Base-by-base conservation (phyloP, 2,797 vertebrate genomes). In the Naso thynnoides region DNA sequence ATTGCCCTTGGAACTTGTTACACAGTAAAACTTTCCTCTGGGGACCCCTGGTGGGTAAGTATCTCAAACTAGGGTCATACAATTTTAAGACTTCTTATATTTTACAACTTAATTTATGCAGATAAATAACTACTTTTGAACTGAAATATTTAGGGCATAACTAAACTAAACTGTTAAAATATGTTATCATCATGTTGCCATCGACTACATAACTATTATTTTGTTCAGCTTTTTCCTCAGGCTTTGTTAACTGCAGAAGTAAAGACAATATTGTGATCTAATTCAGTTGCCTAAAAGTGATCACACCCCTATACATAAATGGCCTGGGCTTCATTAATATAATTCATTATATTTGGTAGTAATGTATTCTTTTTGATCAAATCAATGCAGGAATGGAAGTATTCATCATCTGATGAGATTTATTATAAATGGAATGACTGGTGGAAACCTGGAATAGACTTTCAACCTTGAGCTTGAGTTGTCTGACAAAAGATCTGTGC, bases 1-100 rank as follows among this genome's bases (percentile, higher is more conserved):
- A 53, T 39, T n/a, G 11, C 45, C 14, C 36, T 29, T 48, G 62
- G 49, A 52, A 33, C 15, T 41, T 23, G 27, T 15, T 26, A 47
- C n/a, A 29, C 26, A 27, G 26, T 38, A 71, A 33, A 2, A 44
- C 53, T 70, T 59, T 83, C 76, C 84, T 87, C 57, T 86, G 80
- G 71, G 68, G 80, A 80, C 88, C 76, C 78, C 88, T 88, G 80
- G 50, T 89, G 88, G 86, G 59, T 5, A 56, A 55, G 29, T 29
- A 24, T 47, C 18, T 58, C 16, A 27, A 5, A 29, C 42, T 39
- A 50, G 50, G 21, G 23, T 55, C 2, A 58, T 6, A 29, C 31
- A 0, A 57, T 39, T 24, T 24, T 24, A 41, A 24, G 21, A 45
- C 23, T 47, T 78, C 39, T n/a, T 42, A 27, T 31, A 11, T 59